Conservation (phyloP, 2,113 vertebrate genomes). For the Oophaga pumilio region DNA sequence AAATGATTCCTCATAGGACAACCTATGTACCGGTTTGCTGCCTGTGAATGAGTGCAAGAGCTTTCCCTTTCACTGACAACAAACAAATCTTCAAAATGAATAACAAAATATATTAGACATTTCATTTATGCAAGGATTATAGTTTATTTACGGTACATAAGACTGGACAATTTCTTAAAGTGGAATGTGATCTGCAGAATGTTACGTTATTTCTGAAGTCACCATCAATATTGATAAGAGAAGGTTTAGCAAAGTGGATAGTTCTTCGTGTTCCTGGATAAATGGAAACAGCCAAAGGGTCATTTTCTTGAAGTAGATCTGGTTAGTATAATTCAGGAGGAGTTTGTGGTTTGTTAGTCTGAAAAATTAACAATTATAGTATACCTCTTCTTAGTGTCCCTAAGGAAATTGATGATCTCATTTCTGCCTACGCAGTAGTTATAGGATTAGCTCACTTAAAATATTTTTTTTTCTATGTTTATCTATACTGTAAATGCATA, state of each 20-base stretch:
- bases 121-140: background rate
- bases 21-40: too few species aligned
- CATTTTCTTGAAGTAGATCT: background rate
- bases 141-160: background rate
- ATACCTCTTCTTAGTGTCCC: background rate
- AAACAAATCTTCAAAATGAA: too few species aligned
- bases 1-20: too few species aligned
- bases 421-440: background rate
- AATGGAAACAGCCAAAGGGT: background rate
- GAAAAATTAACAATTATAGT: background rate
- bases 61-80: too few species aligned
- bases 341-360: conserved; percentile 7
- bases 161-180: background rate
- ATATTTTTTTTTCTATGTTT: background rate
- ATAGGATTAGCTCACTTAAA: background rate
- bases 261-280: background rate
- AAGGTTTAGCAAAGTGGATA: background rate
- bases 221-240: background rate
- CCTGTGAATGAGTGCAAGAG: too few species aligned
- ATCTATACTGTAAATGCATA: too few species aligned
- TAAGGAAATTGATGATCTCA: background rate
- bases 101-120: too few species aligned
- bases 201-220: background rate
- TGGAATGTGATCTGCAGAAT: background rate
- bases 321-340: background rate